Evolutionary conservation across 2,888 invertebrate genomes (phyloP).

Genomic region (Linnaemya vulpina): DNA sequence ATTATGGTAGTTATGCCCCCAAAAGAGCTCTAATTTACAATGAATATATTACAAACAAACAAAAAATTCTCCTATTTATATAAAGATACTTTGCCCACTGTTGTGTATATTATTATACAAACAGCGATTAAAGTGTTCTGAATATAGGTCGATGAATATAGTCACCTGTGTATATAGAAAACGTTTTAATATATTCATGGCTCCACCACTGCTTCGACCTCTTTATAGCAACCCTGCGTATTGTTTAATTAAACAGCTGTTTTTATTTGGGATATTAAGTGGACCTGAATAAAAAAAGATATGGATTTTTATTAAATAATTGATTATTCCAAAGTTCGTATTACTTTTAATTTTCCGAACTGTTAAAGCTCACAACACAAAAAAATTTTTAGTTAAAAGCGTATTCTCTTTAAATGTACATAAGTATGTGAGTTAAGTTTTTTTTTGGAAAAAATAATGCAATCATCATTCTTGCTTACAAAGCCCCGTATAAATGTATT

Average conservation of each 20-base stretch:
- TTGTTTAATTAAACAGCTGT: constrained; percentile 4
- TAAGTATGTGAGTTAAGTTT: constrained; percentile 24
- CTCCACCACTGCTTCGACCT: not conserved
- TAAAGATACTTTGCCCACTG: too few species aligned
- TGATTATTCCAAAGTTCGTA: constrained; percentile 65
- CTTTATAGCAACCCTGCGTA: constrained; percentile 8
- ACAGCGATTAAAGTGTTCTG: too few species aligned
- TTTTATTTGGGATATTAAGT: too few species aligned
- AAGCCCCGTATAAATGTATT: constrained; percentile 68
- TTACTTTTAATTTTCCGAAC: constrained; percentile 8
- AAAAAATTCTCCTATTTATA: too few species aligned
- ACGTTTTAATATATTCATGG: too few species aligned
- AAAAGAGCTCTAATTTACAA: too few species aligned
- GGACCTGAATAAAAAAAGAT: not conserved
- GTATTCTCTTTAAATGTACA: constrained; percentile 34
- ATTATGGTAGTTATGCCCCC: not conserved
- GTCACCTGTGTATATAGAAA: too few species aligned
- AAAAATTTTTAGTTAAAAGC: constrained; percentile 6
- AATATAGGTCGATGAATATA: too few species aligned
- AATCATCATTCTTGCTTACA: constrained; percentile 65
- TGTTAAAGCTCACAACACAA: not conserved
- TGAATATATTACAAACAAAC: too few species aligned
- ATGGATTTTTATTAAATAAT: constrained; percentile 62
- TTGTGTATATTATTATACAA: too few species aligned
- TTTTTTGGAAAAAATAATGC: constrained; percentile 52